Evolutionary conservation across 2,113 vertebrate species (phyloP).

Genomic region (Datnioides undecimradiatus): DNA sequence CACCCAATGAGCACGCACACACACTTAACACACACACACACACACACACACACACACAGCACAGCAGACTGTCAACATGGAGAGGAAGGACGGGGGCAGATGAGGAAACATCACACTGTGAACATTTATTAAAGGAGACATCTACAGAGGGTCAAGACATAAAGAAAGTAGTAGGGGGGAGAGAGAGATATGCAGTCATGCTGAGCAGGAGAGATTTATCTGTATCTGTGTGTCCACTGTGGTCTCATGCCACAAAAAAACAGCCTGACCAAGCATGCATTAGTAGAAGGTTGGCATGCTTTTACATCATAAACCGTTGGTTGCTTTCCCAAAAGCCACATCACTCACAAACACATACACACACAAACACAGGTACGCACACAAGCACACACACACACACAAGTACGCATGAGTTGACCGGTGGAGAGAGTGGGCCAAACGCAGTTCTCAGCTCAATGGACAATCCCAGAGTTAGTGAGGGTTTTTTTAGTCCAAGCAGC

Average conservation of each 20-base stretch:
- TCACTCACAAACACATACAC: constrained; percentile 42
- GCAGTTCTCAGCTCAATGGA: constrained; percentile 74
- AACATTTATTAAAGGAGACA: constrained; percentile 73
- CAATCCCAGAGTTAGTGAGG: constrained; percentile 74
- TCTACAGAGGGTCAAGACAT: constrained; percentile 57
- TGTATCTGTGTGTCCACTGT: constrained; percentile 44
- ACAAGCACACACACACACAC: constrained; percentile 10
- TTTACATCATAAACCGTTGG: constrained; percentile 75
- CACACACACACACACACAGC: constrained; percentile 15
- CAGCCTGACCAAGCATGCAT: constrained; percentile 63
- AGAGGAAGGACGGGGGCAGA: constrained; percentile 57
- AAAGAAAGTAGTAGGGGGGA: constrained; percentile 31
- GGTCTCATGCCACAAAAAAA: constrained; percentile 46
- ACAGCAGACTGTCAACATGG: constrained; percentile 42
- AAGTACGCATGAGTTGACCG: constrained; percentile 54
- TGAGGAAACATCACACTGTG: constrained; percentile 57
- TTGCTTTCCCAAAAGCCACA: constrained; percentile 67
- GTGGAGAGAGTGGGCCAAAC: constrained; percentile 56
- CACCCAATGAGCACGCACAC: constrained; percentile 27
- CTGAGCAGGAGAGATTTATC: constrained; percentile 50
- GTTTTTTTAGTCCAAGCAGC: constrained; percentile 79
- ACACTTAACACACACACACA: neutral
- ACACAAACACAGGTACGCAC: constrained; percentile 15
- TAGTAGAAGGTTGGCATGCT: constrained; percentile 75
- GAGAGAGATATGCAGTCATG: constrained; percentile 14